Base-by-base conservation (phyloP, 2,797 vertebrate species). In the Chloroceryle amazona region DNA sequence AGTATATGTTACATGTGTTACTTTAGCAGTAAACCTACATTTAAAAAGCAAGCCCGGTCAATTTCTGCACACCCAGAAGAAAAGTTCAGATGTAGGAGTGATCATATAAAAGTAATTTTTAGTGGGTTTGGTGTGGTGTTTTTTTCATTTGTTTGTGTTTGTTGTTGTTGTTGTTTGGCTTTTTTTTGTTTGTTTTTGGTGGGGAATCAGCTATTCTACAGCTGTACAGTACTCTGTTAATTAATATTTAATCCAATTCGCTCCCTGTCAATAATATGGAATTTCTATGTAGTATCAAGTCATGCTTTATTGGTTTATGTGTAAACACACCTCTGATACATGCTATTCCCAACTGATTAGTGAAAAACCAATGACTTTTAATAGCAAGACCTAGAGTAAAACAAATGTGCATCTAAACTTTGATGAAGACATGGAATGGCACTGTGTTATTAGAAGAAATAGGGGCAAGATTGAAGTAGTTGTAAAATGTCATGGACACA, bases 31-130 rank as follows among this genome's bases (percentile, higher is more conserved):
- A 19, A 93, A 89, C 73, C 5, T 14, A 28, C 37, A 44, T 28
- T 28, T 35, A 49, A 80, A 14, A 8, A 39, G 14, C 23, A 71
- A 81, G 37, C 16, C 6, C 10, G 2, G 23, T 33, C 8, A 22
- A 42, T 33, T 80, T 54, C 58, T 81, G 52, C 29, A 73, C 3
- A 71, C 0, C 4, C 8, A 2, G 13, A 0, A 0, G 5, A 83
- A 5, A 71, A 5, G 7, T 31, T 44, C n/a, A 41, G 8, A 57
- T n/a, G 6, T 13, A 72, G 26, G 1, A 79, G 1, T 5, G 3
- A 61, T n/a, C 3, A 11, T 3, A 33, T 4, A 23, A 41, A 85
- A 63, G 4, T 11, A 21, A 28, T 8, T 46, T 81, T 16, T 9
- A 42, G 11, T n/a, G 37, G 37, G 9, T 37, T 37, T 37, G n/a